Conservation (phyloP, 2,888 invertebrate species). For the Aleiodes testaceus region DNA sequence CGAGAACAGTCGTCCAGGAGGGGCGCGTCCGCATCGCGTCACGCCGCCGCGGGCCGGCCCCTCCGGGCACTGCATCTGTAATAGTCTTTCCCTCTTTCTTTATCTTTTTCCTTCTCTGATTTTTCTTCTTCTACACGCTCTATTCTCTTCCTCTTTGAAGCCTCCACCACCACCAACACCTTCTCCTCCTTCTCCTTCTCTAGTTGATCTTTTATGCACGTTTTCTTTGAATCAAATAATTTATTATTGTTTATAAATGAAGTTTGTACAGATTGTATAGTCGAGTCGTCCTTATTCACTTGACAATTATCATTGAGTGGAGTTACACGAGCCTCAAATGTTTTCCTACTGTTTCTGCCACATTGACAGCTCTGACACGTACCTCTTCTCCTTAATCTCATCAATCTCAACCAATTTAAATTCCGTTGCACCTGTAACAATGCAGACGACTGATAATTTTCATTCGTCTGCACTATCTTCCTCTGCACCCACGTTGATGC, state of each 20-base stretch:
- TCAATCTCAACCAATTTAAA: constrained; percentile 10
- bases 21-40: constrained; percentile 72
- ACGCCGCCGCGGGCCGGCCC: constrained; percentile 70
- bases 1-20: constrained; percentile 55
- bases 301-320: not conserved
- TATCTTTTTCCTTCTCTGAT: constrained; percentile 29
- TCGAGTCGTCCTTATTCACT: too few species aligned
- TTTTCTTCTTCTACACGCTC: not conserved
- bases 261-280: not conserved
- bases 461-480: not conserved
- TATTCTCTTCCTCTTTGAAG: not conserved
- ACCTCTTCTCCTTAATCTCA: not conserved
- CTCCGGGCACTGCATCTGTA: constrained; percentile 70
- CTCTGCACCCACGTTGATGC: not conserved
- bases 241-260: not conserved
- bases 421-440: not conserved
- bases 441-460: not conserved
- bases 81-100: constrained; percentile 57
- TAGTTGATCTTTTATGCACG: too few species aligned
- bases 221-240: not conserved
- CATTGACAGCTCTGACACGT: constrained; percentile 4
- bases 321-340: not conserved
- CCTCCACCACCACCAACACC: not conserved
- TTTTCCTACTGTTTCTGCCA: not conserved
- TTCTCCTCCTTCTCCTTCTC: too few species aligned